Percentiles rank a stretch among this genome's conserved stretches.
phyloP scores from a whole-genome alignment of 1,140 invertebrate species.

The Brachionus rotundiformis region DNA sequence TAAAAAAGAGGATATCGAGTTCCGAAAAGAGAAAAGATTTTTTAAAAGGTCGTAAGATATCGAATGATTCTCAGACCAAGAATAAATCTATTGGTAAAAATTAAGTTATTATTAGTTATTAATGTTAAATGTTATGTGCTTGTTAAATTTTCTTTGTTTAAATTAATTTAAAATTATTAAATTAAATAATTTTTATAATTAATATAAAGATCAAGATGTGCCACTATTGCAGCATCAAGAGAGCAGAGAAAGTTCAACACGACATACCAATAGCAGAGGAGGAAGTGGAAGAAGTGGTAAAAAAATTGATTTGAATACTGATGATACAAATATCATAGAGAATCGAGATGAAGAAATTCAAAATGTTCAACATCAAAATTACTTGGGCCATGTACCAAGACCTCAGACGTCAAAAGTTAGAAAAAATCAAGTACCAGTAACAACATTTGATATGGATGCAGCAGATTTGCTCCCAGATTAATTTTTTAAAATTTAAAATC shows the following conservation, averaged over 20 bases:
- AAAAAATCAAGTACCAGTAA: conserved; percentile 55
- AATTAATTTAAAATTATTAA: neutral
- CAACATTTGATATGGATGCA: neutral
- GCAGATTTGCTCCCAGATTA: conserved; percentile 54
- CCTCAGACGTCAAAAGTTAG: conserved; percentile 54
- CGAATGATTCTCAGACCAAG: conserved; percentile 10
- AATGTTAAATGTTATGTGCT: neutral
- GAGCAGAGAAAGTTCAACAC: conserved; percentile 9
- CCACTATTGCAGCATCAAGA: conserved; percentile 43
- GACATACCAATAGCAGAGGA: conserved; percentile 11
- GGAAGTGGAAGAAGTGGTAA: conserved; percentile 6
- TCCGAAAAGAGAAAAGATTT: conserved; percentile 48
- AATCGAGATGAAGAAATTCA: conserved; percentile 7
- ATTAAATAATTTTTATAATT: neutral
- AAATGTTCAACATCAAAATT: conserved; percentile 48
- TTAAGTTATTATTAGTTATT: neutral
- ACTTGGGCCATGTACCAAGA: conserved; percentile 55
- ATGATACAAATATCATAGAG: conserved; percentile 23
- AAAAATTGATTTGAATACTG: conserved; percentile 44
- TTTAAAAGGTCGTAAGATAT: conserved; percentile 53
- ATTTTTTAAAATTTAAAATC: conserved; percentile 46
- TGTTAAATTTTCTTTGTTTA: neutral
- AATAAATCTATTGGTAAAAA: conserved; percentile 14
- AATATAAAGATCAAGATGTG: conserved; percentile 15
- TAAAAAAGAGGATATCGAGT: conserved; percentile 39